A percentile compares a stretch with the other conserved stretches of the same genome.
phyloP scores from a whole-genome alignment of 2,113 vertebrate species.

The Typhlomys cinereus region DNA sequence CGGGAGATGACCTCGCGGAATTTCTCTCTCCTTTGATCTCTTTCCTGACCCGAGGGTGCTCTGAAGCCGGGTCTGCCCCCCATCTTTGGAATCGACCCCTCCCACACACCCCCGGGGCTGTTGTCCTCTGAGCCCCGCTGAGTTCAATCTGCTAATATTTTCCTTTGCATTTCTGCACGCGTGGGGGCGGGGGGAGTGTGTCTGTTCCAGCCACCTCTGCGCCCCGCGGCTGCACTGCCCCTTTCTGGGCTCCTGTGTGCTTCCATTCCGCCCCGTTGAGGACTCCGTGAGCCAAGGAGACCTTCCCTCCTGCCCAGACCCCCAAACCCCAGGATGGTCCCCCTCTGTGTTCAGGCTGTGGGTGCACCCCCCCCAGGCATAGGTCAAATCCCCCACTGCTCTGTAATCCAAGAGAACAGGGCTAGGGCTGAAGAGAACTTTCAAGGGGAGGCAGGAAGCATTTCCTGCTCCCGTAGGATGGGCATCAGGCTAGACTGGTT shows the following conservation, averaged over 20 bases:
- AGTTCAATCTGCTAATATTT: constrained; percentile 43
- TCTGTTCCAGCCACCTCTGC: no score
- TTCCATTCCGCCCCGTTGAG: background rate
- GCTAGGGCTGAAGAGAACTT: background rate
- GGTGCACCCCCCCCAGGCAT: no score
- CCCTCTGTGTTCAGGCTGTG: no score
- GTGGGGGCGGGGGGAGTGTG: no score
- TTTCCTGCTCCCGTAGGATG: background rate
- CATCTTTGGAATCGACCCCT: background rate
- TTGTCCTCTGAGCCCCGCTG: constrained; percentile 39
- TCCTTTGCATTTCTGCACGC: constrained; percentile 22
- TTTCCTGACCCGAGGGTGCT: background rate
- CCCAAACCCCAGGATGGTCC: background rate
- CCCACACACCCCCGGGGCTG: no score
- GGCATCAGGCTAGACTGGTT: background rate
- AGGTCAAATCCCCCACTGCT: no score
- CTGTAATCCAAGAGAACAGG: no score
- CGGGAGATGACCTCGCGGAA: background rate
- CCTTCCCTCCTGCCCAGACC: background rate
- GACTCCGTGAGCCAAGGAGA: background rate
- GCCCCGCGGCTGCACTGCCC: no score
- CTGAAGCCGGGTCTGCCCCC: background rate
- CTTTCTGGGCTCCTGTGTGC: no score
- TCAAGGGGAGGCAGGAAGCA: background rate
- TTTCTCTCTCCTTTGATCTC: constrained; percentile 10